Conservation (phyloP, 2,797 vertebrate genomes). For the Anniella stebbinsi region DNA sequence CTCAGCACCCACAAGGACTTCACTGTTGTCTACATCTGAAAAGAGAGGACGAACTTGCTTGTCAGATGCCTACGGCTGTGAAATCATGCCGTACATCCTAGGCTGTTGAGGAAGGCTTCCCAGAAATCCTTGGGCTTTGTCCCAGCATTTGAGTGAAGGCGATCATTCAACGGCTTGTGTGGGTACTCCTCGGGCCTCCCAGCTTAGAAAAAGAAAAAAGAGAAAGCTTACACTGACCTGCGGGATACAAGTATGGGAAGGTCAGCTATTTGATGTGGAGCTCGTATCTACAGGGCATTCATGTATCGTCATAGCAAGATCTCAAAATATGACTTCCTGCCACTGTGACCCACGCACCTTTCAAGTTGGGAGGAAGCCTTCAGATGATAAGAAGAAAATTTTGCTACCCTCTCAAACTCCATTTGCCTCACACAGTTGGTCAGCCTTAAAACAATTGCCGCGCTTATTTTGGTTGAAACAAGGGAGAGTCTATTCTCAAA, state of each 20-base stretch:
- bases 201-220: constrained; percentile 45
- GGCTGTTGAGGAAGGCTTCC: constrained; percentile 71
- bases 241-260: constrained; percentile 67
- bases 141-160: constrained; percentile 67
- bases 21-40: constrained; percentile 52
- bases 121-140: constrained; percentile 74
- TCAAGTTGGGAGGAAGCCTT: constrained; percentile 70
- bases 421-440: constrained; percentile 55
- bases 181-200: constrained; percentile 62
- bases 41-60: constrained; percentile 55
- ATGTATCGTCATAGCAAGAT: constrained; percentile 65
- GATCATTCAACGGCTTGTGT: constrained; percentile 58
- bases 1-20: background rate
- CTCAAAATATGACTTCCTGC: constrained; percentile 68
- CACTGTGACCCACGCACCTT: constrained; percentile 70
- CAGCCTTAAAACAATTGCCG: constrained; percentile 31
- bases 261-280: constrained; percentile 71
- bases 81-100: constrained; percentile 66
- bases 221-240: constrained; percentile 73
- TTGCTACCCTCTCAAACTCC: constrained; percentile 49
- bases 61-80: constrained; percentile 52
- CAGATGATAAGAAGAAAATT: constrained; percentile 58
- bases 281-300: constrained; percentile 70
- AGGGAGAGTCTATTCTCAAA: constrained; percentile 54
- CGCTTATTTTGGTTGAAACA: constrained; percentile 30